Evolutionary conservation across 2,888 invertebrate species (phyloP), one percentile per base, ranked within the genome.

Genomic region (Eucera pruinosa): DNA sequence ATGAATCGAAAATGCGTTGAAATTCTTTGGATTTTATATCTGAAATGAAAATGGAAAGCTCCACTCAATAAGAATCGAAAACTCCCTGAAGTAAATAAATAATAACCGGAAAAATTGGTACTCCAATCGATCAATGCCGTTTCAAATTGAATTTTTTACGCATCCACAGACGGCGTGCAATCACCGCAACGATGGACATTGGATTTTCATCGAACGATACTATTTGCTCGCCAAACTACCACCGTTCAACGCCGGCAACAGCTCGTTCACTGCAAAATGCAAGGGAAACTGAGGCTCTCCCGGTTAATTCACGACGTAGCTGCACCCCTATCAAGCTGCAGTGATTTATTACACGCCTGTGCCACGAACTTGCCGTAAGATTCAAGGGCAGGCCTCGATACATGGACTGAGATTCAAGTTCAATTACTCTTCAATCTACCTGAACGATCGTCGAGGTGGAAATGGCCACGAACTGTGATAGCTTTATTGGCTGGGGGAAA

Each of bases 271-370:
- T 54, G 39, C 4, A 9, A 61, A 25, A 41, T 50, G 9, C 57
- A 48, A 27, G 52, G 13, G 43, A 18, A 20, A 27, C 43, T n/a
- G 18, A 15, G 2, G 50, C 15, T 20, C 6, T 50, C 27, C n/a
- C n/a, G 18, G 30, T 69, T 69, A 69, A 69, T 75, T 77, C 77
- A 61, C 25, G 58, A 36, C 25, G 25, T 25, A n/a, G 68, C 18
- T 39, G 45, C 45, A 25, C n/a, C 36, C n/a, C 66, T 33, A 73
- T 66, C 66, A 39, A 55, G 65, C 23, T 20, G 13, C 23, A 15
- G 58, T 74, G 75, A 77, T 74, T 77, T 75, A 68, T 77, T 54
- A 36, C 64, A n/a, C 47, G 45, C 45, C 72, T 36, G 54, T 66
- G 60, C 41, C 60, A 27, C 60, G 60, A 69, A 69, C 62, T 60